Base-by-base conservation (phyloP, 1,140 invertebrate species). In the Bombus consobrinus region DNA sequence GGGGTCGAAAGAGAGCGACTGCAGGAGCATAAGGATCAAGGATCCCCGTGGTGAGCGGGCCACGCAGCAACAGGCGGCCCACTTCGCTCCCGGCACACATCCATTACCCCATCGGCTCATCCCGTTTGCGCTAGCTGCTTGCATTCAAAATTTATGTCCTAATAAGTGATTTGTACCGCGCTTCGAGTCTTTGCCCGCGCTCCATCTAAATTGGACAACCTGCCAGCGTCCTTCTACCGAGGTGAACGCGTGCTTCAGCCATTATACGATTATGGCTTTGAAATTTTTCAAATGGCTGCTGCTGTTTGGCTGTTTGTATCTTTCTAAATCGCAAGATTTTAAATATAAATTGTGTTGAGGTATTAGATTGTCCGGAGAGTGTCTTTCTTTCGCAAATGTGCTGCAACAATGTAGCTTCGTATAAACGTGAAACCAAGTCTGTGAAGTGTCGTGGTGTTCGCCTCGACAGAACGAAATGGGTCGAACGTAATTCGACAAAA, bases 11-110 rank as follows among this genome's bases (percentile, higher is more conserved):
- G 85, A 90, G 85, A 81, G 83, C 91, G 89, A 86, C 85, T 88
- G 83, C 87, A 90, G 86, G 86, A 87, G 89, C 86, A 91, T 88
- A 90, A 92, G 92, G 89, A 92, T 91, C 93, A 92, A 94, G 93
- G 88, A 94, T 94, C 92, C 93, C 91, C 86, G 91, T 94, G 86
- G 93, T 92, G 91, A 90, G 88, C 89, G 83, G 87, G 87, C 87
- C 81, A 83, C 81, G 90, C 90, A 94, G 93, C 93, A 94, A 94
- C 93, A 94, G 93, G 93, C 93, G 93, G 92, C 91, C 92, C 89
- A 93, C 93, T 93, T 93, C 91, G 86, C 88, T 92, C 91, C 89
- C 87, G 82, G 91, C 91, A 91, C 88, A 93, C 91, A 91, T 92
- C 89, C 87, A 91, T 93, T 91, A 89, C 89, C 81, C 92, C 83